A percentile compares a stretch with the other conserved stretches of the same genome.
Evolutionary conservation across 30 jellyfish, hydroid and myxozoan species (phyloP).

Genomic region (Aurelia sp.): DNA sequence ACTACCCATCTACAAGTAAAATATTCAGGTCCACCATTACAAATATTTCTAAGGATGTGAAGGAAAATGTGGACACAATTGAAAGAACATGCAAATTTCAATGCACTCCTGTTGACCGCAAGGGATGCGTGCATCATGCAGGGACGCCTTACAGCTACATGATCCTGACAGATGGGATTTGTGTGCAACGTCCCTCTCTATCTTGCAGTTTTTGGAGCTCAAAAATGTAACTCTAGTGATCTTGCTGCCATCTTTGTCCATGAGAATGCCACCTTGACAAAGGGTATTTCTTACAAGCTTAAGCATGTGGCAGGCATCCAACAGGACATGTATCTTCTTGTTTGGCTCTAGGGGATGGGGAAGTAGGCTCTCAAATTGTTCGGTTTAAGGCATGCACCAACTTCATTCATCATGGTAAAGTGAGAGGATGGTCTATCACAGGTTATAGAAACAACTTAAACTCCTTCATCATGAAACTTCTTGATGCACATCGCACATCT

Average conservation of each 20-base stretch:
- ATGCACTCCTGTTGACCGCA: too few relatives aligned
- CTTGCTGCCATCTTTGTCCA: constrained; percentile 51
- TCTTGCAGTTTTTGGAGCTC: constrained; percentile 66
- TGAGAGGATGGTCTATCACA: constrained; percentile 72
- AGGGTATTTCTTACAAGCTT: constrained; percentile 75
- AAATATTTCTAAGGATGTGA: too few relatives aligned
- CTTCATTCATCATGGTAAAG: constrained; percentile 57
- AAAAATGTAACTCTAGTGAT: constrained; percentile 43
- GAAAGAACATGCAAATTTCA: too few relatives aligned
- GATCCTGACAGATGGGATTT: too few relatives aligned
- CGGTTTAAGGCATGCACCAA: constrained; percentile 46
- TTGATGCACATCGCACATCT: constrained; percentile 40
- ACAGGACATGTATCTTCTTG: too few relatives aligned
- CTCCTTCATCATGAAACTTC: constrained; percentile 44
- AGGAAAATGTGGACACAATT: too few relatives aligned
- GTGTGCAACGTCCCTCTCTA: constrained; percentile 67
- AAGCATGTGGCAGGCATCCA: constrained; percentile 90
- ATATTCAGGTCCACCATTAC: too few relatives aligned
- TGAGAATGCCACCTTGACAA: constrained; percentile 67
- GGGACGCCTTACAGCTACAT: too few relatives aligned
- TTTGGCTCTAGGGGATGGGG: constrained; percentile 53
- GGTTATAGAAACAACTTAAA: constrained; percentile 25
- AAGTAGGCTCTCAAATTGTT: constrained; percentile 36
- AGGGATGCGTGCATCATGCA: too few relatives aligned
- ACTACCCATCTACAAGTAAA: too few relatives aligned